Conservation (phyloP, 2,113 vertebrate species). For the Panurus biarmicus region DNA sequence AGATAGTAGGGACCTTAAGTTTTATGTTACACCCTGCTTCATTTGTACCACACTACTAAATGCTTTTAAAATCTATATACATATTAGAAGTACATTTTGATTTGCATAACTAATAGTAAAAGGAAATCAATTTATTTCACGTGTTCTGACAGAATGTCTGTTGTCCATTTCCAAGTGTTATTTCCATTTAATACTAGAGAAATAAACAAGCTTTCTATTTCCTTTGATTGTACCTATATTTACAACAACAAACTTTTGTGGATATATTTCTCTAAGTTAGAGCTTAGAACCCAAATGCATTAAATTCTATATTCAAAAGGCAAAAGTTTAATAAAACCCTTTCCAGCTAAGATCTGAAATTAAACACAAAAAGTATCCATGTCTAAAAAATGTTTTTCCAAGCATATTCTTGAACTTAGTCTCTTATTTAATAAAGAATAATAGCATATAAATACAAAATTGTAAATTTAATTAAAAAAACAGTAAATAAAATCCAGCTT, state of each 20-base stretch:
- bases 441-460: background rate
- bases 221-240: background rate
- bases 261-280: background rate
- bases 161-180: background rate
- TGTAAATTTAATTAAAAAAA: background rate
- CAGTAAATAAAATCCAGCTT: background rate
- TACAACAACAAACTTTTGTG: background rate
- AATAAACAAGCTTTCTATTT: background rate
- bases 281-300: background rate
- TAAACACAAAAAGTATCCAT: background rate
- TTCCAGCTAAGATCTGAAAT: background rate
- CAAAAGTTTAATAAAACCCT: background rate
- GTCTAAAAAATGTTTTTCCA: background rate
- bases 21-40: background rate
- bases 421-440: background rate
- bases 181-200: background rate
- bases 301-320: background rate
- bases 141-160: background rate
- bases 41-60: background rate
- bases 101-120: background rate
- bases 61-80: background rate
- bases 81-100: background rate
- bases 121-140: background rate
- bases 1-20: background rate
- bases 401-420: background rate